Evolutionary conservation across 2,797 vertebrate genomes (phyloP), one percentile per base, ranked within the genome.

Genomic region (Iguana delicatissima): DNA sequence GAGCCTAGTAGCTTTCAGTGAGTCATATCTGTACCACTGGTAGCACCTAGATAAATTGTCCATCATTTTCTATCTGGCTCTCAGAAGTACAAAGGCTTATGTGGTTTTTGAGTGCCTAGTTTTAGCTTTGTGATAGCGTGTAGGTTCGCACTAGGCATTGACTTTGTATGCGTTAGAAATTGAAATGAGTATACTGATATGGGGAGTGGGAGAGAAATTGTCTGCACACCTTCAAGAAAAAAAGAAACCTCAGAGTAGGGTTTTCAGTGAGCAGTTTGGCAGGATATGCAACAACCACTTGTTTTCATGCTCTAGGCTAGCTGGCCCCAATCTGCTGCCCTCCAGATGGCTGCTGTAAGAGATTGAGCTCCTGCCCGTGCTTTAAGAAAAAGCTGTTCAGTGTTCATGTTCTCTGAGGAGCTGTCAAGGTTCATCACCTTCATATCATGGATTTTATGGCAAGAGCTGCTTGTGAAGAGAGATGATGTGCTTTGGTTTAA

Each of bases 381-480:
- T 87, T 81, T 83, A n/a, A 57, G 64, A 83, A 89, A 77, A 80
- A 83, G 6, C 69, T 32, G 59, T 83, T 64, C 69, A 64, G 32
- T 76, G 59, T 62, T 86, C 67, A 82, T 62, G 57, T 76, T 90
- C 57, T 87, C 72, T 52, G 50, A 87, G 84, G 57, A n/a, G 16
- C 80, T 87, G 85, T 77, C 85, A 87, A 20, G 80, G 59, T 90
- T 87, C 89, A 87, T 90, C 80, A 86, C 62, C 67, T 86, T 86
- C 89, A 59, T 86, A 90, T 67, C 42, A 77, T 76, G 83, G 64
- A 62, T 81, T 86, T 73, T 72, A 86, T 81, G 59, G 72, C 72
- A 57, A 87, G 18, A 83, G 84, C 69, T 62, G 22, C 55, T 87
- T 46, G 72, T 29, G 35, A 35, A 64, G 62, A 72, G 26, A 59